phyloP scores from a whole-genome alignment of 2,113 vertebrate species.

The Prochilodus magdalenae region DNA sequence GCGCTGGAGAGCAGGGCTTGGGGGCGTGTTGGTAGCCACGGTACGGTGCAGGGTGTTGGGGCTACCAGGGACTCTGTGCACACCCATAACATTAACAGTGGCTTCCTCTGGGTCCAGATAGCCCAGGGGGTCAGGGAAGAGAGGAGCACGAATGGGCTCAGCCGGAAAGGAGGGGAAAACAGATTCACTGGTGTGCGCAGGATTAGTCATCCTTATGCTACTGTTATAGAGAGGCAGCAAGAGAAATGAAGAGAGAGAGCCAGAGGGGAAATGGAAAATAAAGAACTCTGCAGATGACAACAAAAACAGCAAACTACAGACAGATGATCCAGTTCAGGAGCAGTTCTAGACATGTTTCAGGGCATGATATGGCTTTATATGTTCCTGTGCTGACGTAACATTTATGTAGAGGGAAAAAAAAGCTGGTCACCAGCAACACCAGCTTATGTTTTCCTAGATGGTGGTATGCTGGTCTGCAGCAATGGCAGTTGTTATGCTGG shows the following conservation, averaged over 20 bases:
- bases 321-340: neutral
- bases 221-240: conserved; percentile 58
- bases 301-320: too few relatives aligned
- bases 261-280: neutral
- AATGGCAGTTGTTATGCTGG: too few relatives aligned
- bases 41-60: conserved; percentile 93
- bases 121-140: conserved; percentile 58
- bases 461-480: too few relatives aligned
- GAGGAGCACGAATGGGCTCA: conserved; percentile 67
- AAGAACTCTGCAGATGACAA: neutral
- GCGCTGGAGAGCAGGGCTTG: conserved; percentile 88
- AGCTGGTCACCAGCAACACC: too few relatives aligned
- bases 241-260: conserved; percentile 10
- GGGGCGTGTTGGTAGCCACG: conserved; percentile 93
- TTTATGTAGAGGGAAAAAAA: too few relatives aligned
- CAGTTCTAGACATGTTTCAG: neutral
- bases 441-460: too few relatives aligned
- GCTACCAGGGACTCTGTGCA: conserved; percentile 86
- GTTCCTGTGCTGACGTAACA: too few relatives aligned
- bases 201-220: conserved; percentile 75
- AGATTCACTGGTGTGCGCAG: conserved; percentile 71
- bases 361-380: too few relatives aligned
- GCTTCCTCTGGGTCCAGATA: conserved; percentile 75
- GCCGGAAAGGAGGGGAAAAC: conserved; percentile 73
- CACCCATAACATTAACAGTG: conserved; percentile 78